Evolutionary conservation across 2,888 invertebrate genomes (phyloP), one percentile per base, ranked within the genome.

Genomic region (Ellobium chinense): DNA sequence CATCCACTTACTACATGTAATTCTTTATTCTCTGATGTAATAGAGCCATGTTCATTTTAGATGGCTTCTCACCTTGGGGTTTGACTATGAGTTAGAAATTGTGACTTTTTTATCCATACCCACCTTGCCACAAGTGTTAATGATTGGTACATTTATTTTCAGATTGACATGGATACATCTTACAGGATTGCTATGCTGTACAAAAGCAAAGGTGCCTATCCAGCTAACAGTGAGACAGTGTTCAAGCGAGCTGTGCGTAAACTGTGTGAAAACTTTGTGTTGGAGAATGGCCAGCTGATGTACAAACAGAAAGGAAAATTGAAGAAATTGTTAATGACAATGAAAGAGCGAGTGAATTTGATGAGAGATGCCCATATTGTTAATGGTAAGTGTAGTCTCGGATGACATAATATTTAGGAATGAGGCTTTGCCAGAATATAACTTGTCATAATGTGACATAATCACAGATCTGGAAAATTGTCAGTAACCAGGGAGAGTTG

Each of bases 191-290:
- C 81, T 56, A 83, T 81, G 62, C 78, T 72, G 65, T 87, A 87
- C 79, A 78, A 84, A 60, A 72, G 62, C 18, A 80, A 84, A 5
- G 80, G 83, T 21, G 69, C 80, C 3, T 89, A 87, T 69, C 87
- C 86, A 9, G 73, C 83, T 0, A 83, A 83, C 58, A 81, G 84
- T 24, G 81, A 84, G 12, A 77, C 76, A 39, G 83, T 81, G 37
- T 87, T 87, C 69, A 88, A 88, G 70, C 69, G 86, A 24, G 78
- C 84, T 18, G 83, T 89, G 58, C 80, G 86, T 27, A 86, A 87
- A 66, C 80, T 84, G 60, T 81, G 85, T 14, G 85, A 84, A 58
- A 85, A 84, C 56, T 87, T 86, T 80, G 62, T 68, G 2, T 27
- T 86, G 31, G 76, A 83, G 58, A 83, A 86, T 60, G 85, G 82